These are phyloP conservation scores for Hartigia nigra DNA, from an alignment of 2,888 invertebrate genomes.

Conservation along the genomic window DNA sequence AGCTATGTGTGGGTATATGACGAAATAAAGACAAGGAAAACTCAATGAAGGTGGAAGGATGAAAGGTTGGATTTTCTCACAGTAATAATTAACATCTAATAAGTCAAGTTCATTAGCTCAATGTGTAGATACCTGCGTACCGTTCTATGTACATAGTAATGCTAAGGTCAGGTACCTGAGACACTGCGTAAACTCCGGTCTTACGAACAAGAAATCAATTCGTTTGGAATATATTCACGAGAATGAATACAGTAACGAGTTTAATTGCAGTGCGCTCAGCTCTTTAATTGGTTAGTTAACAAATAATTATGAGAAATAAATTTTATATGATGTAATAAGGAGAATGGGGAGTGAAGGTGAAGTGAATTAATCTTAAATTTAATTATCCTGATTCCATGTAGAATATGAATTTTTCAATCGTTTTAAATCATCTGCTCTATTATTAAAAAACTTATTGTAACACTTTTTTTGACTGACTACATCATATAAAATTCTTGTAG, in stretches of 20 bases:
- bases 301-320: background rate
- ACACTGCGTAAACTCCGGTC: background rate
- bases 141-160: background rate
- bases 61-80: slow-evolving; percentile 34
- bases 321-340: background rate
- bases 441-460: background rate
- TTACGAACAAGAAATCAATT: background rate
- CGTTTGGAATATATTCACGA: background rate
- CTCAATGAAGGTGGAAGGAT: slow-evolving; percentile 17
- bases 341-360: background rate
- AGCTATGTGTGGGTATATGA: background rate
- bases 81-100: slow-evolving; percentile 41
- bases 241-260: background rate
- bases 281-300: background rate
- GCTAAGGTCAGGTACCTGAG: background rate
- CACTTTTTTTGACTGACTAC: too few species aligned
- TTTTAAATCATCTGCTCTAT: background rate
- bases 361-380: background rate
- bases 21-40: background rate
- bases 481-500: background rate
- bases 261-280: background rate
- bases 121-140: background rate
- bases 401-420: background rate
- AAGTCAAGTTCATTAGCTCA: slow-evolving; percentile 34
- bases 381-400: background rate